Evolutionary conservation across 1,140 invertebrate genomes (phyloP).

Genomic region (Acromyrmex echinatior): DNA sequence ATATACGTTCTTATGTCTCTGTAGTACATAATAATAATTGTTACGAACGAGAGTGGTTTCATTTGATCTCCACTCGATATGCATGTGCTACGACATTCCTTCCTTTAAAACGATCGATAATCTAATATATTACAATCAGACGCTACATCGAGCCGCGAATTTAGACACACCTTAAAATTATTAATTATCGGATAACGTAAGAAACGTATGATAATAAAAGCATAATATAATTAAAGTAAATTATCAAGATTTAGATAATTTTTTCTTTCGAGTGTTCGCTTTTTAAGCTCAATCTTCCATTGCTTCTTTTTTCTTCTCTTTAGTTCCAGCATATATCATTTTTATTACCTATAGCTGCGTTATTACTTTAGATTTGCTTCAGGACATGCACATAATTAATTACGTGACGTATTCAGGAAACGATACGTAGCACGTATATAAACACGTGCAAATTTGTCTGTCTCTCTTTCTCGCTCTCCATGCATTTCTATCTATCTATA

Average conservation of each 20-base stretch:
- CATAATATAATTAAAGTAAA: slow-evolving; percentile 65
- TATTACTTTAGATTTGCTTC: slow-evolving; percentile 38
- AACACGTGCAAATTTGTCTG: background rate
- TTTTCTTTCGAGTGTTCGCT: slow-evolving; percentile 4
- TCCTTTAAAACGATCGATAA: slow-evolving; percentile 26
- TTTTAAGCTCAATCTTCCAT: slow-evolving; percentile 3
- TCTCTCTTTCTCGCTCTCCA: background rate
- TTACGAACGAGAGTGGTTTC: background rate
- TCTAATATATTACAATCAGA: slow-evolving; percentile 80
- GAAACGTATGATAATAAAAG: slow-evolving; percentile 78
- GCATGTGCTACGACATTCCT: background rate
- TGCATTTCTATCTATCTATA: slow-evolving; percentile 43
- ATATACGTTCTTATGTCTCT: slow-evolving; percentile 8
- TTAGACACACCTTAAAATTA: slow-evolving; percentile 79
- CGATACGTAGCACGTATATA: background rate
- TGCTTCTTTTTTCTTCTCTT: background rate
- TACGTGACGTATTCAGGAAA: slow-evolving; percentile 26
- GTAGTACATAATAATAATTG: background rate
- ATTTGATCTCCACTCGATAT: slow-evolving; percentile 11
- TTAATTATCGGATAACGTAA: slow-evolving; percentile 80
- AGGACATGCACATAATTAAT: slow-evolving; percentile 30
- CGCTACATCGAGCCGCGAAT: slow-evolving; percentile 72
- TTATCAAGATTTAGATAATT: slow-evolving; percentile 73
- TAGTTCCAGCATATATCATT: background rate
- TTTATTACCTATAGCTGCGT: slow-evolving; percentile 23